A percentile compares a stretch with the other conserved stretches of the same genome.
Evolutionary conservation across 1,140 invertebrate species (phyloP).

Genomic region (Ceratina australensis): DNA sequence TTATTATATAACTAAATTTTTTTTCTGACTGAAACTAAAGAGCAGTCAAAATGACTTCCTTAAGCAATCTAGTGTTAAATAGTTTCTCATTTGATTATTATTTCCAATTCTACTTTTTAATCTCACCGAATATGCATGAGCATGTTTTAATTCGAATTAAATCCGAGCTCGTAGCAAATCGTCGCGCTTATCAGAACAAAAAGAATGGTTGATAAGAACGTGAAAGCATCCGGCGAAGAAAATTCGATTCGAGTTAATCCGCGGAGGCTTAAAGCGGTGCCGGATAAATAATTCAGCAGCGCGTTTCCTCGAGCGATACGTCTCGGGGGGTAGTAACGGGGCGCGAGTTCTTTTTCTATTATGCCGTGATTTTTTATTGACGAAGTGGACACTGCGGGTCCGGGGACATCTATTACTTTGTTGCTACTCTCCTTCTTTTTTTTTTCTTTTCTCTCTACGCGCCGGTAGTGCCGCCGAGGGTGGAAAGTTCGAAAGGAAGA

Average conservation of each 20-base stretch:
- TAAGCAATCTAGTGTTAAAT: too few relatives aligned
- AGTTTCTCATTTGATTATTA: too few relatives aligned
- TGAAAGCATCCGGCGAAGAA: neutral
- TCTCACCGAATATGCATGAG: too few relatives aligned
- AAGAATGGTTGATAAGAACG: neutral
- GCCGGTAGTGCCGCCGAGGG: slow-evolving; percentile 48
- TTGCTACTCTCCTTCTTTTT: slow-evolving; percentile 61
- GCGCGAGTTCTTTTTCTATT: slow-evolving; percentile 74
- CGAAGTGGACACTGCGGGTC: slow-evolving; percentile 77
- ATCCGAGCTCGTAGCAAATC: too few relatives aligned
- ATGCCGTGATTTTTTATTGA: slow-evolving; percentile 79
- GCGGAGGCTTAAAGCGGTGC: slow-evolving; percentile 15
- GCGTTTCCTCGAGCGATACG: slow-evolving; percentile 27
- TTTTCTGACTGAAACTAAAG: too few relatives aligned
- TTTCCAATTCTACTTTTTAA: too few relatives aligned
- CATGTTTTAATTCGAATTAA: too few relatives aligned
- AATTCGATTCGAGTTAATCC: slow-evolving; percentile 38
- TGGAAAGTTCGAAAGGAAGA: slow-evolving; percentile 62
- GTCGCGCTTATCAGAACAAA: too few relatives aligned
- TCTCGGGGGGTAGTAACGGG: slow-evolving; percentile 50
- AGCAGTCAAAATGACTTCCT: too few relatives aligned
- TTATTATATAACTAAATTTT: too few relatives aligned
- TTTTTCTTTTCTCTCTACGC: slow-evolving; percentile 52
- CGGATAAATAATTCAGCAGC: slow-evolving; percentile 57
- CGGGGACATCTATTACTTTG: slow-evolving; percentile 79